phyloP scores from a whole-genome alignment of 1,140 invertebrate genomes.

The Anastatus disparis region DNA sequence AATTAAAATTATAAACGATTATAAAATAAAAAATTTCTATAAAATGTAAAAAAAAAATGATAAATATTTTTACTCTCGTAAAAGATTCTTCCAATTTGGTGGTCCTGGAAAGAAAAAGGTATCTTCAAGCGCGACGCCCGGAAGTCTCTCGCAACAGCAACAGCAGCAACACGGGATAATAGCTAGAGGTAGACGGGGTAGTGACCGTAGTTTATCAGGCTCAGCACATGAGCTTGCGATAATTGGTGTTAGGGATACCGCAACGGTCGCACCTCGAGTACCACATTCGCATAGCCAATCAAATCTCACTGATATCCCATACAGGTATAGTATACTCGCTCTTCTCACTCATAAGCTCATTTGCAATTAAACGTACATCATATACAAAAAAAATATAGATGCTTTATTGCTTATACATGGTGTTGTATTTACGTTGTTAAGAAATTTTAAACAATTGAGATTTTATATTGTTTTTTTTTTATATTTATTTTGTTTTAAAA shows the following conservation, averaged over 20 bases:
- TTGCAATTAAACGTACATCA: not conserved
- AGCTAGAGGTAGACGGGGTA: slow-evolving; percentile 73
- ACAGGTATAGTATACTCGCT: slow-evolving; percentile 71
- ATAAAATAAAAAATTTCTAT: too few relatives aligned
- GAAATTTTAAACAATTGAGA: too few relatives aligned
- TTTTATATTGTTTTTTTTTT: too few relatives aligned
- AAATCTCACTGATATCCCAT: slow-evolving; percentile 82
- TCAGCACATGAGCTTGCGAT: slow-evolving; percentile 82
- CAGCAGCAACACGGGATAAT: slow-evolving; percentile 44
- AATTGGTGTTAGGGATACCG: slow-evolving; percentile 71
- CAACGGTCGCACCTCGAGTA: slow-evolving; percentile 66
- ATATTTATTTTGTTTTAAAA: too few relatives aligned
- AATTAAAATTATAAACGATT: too few relatives aligned
- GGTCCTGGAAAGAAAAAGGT: slow-evolving; percentile 86
- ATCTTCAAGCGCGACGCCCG: slow-evolving; percentile 71
- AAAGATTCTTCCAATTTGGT: slow-evolving; percentile 89
- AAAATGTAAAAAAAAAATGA: too few relatives aligned
- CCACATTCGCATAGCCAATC: slow-evolving; percentile 83
- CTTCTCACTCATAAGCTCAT: not conserved
- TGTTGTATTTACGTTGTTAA: too few relatives aligned
- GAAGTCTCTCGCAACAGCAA: slow-evolving; percentile 59
- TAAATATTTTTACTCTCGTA: too few relatives aligned
- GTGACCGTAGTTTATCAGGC: slow-evolving; percentile 83
- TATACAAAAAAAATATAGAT: not conserved
- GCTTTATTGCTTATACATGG: too few relatives aligned